Conservation (phyloP, 2,888 invertebrate genomes). For the Spodoptera exigua region DNA sequence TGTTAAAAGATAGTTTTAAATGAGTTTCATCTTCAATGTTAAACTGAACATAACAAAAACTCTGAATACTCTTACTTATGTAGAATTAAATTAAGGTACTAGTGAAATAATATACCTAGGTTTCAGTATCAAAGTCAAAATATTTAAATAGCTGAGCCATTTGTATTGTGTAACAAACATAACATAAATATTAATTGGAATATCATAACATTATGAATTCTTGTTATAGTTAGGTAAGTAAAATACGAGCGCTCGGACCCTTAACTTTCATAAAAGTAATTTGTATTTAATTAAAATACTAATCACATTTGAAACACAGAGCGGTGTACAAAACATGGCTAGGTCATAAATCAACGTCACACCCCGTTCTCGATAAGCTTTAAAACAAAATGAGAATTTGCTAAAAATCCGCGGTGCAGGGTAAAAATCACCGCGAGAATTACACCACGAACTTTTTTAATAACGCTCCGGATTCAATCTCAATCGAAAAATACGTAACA, state of each 20-base stretch:
- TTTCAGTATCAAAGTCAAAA: conserved; percentile 42
- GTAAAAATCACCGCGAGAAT: conserved; percentile 80
- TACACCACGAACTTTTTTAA: conserved; percentile 86
- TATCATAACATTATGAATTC: conserved; percentile 60
- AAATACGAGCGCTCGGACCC: conserved; percentile 35
- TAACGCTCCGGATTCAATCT: conserved; percentile 85
- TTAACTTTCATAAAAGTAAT: conserved; percentile 33
- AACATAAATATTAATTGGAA: conserved; percentile 50
- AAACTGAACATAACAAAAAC: conserved; percentile 19
- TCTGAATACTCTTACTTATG: no score
- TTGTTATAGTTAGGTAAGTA: conserved; percentile 49
- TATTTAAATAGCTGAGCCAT: conserved; percentile 53
- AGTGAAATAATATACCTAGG: conserved; percentile 24
- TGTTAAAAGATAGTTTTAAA: no score
- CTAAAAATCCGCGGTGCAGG: conserved; percentile 72
- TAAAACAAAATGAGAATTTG: conserved; percentile 62
- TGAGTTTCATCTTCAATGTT: not conserved
- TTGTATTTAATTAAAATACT: conserved; percentile 49
- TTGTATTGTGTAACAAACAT: conserved; percentile 54
- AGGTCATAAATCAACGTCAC: conserved; percentile 70
- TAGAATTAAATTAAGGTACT: conserved; percentile 16
- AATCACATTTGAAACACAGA: conserved; percentile 53
- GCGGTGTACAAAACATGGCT: conserved; percentile 58
- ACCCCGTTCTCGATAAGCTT: conserved; percentile 51
- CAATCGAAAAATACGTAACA: conserved; percentile 86